Percentiles rank a stretch among this genome's conserved stretches.
These are phyloP conservation scores for Acrossocheilus wenchowensis DNA, from an alignment of 2,797 vertebrate species.

Conservation along the genomic window DNA sequence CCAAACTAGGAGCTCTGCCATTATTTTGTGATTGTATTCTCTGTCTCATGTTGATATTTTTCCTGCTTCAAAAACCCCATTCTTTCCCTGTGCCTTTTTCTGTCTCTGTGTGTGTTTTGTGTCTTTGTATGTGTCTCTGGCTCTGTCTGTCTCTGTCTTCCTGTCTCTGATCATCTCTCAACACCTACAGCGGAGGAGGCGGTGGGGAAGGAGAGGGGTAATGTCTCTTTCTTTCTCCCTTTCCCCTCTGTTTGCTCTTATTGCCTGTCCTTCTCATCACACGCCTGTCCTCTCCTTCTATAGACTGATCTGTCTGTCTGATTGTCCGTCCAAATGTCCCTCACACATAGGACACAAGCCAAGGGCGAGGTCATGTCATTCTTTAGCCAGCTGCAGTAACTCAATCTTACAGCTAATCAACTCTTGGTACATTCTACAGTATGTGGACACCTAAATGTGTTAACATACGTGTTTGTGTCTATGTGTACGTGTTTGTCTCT, in stretches of 20 bases:
- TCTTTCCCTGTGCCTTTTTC: slow-evolving; percentile 64
- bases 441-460: slow-evolving; percentile 65
- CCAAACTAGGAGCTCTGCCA: slow-evolving; percentile 23
- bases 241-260: slow-evolving; percentile 55
- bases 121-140: slow-evolving; percentile 54
- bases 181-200: slow-evolving; percentile 61
- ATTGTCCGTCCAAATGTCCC: slow-evolving; percentile 33
- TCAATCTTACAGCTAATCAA: slow-evolving; percentile 43
- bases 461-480: slow-evolving; percentile 63
- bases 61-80: slow-evolving; percentile 54
- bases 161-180: slow-evolving; percentile 60
- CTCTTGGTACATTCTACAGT: slow-evolving; percentile 56
- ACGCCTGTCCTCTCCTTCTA: slow-evolving; percentile 49
- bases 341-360: slow-evolving; percentile 58
- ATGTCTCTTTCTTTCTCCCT: slow-evolving; percentile 61
- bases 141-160: slow-evolving; percentile 56
- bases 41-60: slow-evolving; percentile 62
- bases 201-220: slow-evolving; percentile 64
- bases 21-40: slow-evolving; percentile 60
- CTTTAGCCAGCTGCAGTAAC: slow-evolving; percentile 41
- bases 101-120: slow-evolving; percentile 55
- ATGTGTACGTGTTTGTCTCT: slow-evolving; percentile 52
- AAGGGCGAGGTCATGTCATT: slow-evolving; percentile 37
- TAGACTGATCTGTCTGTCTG: slow-evolving; percentile 47
- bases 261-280: slow-evolving; percentile 58